phyloP scores from a whole-genome alignment of 2,888 invertebrate genomes.

The Cartodere bifasciata region DNA sequence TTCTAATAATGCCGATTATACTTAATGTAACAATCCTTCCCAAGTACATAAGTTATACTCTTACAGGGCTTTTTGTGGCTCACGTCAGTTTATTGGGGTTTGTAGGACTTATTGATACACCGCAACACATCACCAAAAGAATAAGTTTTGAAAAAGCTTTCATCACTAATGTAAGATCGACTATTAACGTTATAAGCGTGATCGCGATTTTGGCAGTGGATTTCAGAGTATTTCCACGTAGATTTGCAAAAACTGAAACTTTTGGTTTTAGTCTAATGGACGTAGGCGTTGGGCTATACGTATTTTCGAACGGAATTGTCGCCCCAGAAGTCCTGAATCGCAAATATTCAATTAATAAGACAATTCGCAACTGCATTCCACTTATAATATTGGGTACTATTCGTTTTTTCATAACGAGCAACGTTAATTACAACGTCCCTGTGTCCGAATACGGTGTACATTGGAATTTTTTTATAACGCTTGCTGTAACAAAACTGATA shows the following conservation, averaged over 20 bases:
- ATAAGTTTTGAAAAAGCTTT: constrained; percentile 22
- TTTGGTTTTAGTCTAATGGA: constrained; percentile 92
- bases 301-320: constrained; percentile 68
- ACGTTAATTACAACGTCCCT: constrained; percentile 74
- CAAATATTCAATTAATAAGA: constrained; percentile 23
- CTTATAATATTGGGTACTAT: constrained; percentile 48
- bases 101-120: not conserved
- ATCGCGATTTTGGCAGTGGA: constrained; percentile 89
- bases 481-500: constrained; percentile 69
- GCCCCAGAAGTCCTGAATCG: constrained; percentile 40
- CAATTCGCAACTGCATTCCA: constrained; percentile 34
- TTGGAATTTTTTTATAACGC: constrained; percentile 96
- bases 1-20: constrained; percentile 44
- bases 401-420: constrained; percentile 46
- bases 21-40: constrained; percentile 43
- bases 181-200: constrained; percentile 59
- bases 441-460: constrained; percentile 91
- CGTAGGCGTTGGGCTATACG: constrained; percentile 81
- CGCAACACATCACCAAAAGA: not conserved
- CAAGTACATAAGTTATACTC: constrained; percentile 23
- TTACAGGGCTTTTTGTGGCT: not conserved
- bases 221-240: constrained; percentile 72
- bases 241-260: constrained; percentile 76
- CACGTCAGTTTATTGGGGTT: constrained; percentile 3
- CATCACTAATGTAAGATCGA: constrained; percentile 56